Percentiles rank a stretch among this genome's conserved stretches.
phyloP scores from a whole-genome alignment of 2,888 invertebrate species.

The Drosophila multiciliata region DNA sequence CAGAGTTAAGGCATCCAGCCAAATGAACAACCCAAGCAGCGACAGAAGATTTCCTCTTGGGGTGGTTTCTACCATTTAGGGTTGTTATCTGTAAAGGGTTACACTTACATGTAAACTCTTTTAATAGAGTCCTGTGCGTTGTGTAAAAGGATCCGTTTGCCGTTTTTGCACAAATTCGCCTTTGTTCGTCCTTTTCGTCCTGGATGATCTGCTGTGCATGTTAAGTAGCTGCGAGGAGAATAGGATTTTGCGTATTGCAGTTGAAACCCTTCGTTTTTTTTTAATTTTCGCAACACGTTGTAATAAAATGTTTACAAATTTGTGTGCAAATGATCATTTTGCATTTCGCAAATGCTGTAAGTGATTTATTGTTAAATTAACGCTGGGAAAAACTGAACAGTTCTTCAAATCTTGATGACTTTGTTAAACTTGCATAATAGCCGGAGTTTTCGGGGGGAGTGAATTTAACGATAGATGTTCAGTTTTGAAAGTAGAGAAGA shows the following conservation, averaged over 20 bases:
- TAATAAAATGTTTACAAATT: slow-evolving; percentile 80
- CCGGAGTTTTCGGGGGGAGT: not conserved
- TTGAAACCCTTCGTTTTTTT: not conserved
- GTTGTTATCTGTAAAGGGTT: slow-evolving; percentile 37
- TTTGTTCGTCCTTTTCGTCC: slow-evolving; percentile 29
- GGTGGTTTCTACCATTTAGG: slow-evolving; percentile 6
- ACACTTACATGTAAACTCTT: slow-evolving; percentile 28
- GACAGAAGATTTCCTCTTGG: slow-evolving; percentile 6
- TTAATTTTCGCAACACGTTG: slow-evolving; percentile 22
- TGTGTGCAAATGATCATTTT: slow-evolving; percentile 70
- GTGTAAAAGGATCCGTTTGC: slow-evolving; percentile 21
- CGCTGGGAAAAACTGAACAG: slow-evolving; percentile 35
- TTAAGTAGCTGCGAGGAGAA: slow-evolving; percentile 60
- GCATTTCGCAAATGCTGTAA: slow-evolving; percentile 43
- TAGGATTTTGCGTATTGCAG: slow-evolving; percentile 27
- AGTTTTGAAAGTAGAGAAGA: not conserved
- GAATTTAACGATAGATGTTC: slow-evolving; percentile 2
- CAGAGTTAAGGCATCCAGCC: not conserved
- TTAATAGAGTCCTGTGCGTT: slow-evolving; percentile 42
- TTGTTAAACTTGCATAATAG: slow-evolving; percentile 44
- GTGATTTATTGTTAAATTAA: slow-evolving; percentile 57
- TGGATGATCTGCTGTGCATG: slow-evolving; percentile 35
- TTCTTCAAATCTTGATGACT: slow-evolving; percentile 45
- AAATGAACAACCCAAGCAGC: slow-evolving; percentile 16
- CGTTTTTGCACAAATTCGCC: slow-evolving; percentile 41